Conservation (phyloP, 2,888 invertebrate genomes). For the Cheilosia vernalis region DNA sequence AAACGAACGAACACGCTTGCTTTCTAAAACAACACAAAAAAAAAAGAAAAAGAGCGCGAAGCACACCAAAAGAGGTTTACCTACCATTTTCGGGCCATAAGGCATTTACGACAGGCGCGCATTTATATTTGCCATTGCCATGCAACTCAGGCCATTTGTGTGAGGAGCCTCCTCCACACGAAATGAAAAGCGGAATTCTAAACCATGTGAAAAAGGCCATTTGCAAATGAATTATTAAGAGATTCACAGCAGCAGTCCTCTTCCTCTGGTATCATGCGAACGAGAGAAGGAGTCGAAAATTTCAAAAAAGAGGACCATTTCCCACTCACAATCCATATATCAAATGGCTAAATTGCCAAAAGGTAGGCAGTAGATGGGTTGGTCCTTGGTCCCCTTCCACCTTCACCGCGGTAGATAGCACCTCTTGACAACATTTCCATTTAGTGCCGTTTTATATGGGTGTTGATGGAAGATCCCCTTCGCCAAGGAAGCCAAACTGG, state of each 20-base stretch:
- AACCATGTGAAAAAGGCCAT: constrained; percentile 73
- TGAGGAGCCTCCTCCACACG: constrained; percentile 2
- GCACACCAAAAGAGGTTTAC: constrained; percentile 55
- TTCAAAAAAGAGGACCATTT: constrained; percentile 35
- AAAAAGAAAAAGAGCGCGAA: not conserved
- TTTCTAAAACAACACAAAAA: not conserved
- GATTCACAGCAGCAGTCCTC: constrained; percentile 57
- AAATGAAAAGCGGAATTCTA: constrained; percentile 60
- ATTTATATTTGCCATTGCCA: constrained; percentile 40
- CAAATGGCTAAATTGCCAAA: constrained; percentile 71
- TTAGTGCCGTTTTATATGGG: constrained; percentile 55
- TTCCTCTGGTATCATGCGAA: constrained; percentile 5
- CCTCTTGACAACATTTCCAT: constrained; percentile 54
- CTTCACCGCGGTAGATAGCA: not conserved
- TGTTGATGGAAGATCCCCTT: constrained; percentile 59
- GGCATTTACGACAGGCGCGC: constrained; percentile 59
- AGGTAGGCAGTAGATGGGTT: constrained; percentile 43
- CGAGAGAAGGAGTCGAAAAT: not conserved
- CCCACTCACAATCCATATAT: constrained; percentile 60
- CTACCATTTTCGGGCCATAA: constrained; percentile 49
- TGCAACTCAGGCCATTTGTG: constrained; percentile 10
- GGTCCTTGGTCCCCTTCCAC: not conserved
- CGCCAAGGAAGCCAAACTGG: constrained; percentile 35
- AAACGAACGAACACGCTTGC: constrained; percentile 47
- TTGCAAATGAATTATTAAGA: constrained; percentile 74